Percentiles rank a stretch among this genome's conserved stretches.
phyloP scores from a whole-genome alignment of 2,797 vertebrate genomes.

The Cryptoblepharus egeriae region DNA sequence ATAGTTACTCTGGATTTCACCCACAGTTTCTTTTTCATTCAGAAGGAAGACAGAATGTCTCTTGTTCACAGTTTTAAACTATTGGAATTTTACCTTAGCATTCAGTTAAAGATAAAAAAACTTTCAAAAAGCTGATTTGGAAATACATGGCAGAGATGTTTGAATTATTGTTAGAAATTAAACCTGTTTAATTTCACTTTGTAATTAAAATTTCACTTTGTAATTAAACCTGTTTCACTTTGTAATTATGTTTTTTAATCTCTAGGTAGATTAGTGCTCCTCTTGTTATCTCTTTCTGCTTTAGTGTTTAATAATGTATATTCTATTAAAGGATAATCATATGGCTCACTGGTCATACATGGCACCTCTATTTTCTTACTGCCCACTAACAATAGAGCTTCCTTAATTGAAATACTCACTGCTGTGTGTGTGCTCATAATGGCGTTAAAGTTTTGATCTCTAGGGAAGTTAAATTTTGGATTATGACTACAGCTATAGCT shows the following conservation, averaged over 20 bases:
- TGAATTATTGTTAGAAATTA: slow-evolving; percentile 66
- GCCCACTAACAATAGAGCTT: slow-evolving; percentile 38
- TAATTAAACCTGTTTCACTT: slow-evolving; percentile 33
- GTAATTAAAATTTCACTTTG: slow-evolving; percentile 37
- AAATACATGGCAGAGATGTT: background rate
- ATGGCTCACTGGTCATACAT: slow-evolving; percentile 31
- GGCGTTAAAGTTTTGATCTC: slow-evolving; percentile 26
- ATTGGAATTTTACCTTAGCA: background rate
- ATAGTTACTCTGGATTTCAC: too few relatives aligned
- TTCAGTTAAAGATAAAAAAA: slow-evolving; percentile 11
- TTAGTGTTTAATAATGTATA: slow-evolving; percentile 36
- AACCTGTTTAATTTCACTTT: slow-evolving; percentile 38
- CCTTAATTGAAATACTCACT: slow-evolving; percentile 52
- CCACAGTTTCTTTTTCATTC: slow-evolving; percentile 37
- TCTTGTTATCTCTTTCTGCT: background rate
- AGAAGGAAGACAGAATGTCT: background rate
- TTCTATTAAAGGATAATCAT: slow-evolving; percentile 50
- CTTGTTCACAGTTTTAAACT: background rate
- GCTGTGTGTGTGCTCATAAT: slow-evolving; percentile 26
- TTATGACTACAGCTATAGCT: background rate
- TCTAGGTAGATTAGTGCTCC: slow-evolving; percentile 53
- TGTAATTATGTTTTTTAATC: slow-evolving; percentile 52
- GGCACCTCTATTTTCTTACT: slow-evolving; percentile 34
- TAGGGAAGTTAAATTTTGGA: slow-evolving; percentile 40
- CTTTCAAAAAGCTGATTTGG: slow-evolving; percentile 45